Conservation (phyloP, 2,797 vertebrate genomes). For the Lacerta bilineata region DNA sequence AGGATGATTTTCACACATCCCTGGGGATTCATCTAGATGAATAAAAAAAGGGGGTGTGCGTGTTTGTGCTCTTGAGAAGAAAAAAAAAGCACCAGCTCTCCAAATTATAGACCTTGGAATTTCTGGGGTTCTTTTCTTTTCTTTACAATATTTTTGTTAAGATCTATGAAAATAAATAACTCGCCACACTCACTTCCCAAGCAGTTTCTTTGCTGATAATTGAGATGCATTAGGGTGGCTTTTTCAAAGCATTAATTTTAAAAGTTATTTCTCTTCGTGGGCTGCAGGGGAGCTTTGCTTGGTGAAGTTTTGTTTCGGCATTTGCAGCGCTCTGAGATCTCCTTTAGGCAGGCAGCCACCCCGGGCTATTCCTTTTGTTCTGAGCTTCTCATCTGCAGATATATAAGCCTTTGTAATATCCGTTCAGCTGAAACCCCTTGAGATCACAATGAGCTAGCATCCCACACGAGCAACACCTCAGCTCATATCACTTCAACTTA, state of each 20-base stretch:
- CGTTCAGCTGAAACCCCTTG: not conserved
- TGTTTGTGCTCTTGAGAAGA: not conserved
- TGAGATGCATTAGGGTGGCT: constrained; percentile 19
- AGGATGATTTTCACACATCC: not conserved
- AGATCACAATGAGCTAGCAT: not conserved
- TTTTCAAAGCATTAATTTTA: constrained; percentile 24
- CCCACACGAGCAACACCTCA: not conserved
- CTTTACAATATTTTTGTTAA: not conserved
- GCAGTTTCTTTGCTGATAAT: constrained; percentile 1
- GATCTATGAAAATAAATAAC: constrained; percentile 20
- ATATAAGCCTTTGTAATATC: not conserved
- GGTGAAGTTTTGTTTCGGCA: constrained; percentile 19
- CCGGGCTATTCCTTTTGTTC: not conserved
- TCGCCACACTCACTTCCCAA: not conserved
- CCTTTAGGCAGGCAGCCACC: not conserved
- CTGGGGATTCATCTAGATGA: not conserved
- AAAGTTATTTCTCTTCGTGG: constrained; percentile 24
- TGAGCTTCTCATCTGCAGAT: not conserved
- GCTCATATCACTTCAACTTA: not conserved
- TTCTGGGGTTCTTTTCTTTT: not conserved
- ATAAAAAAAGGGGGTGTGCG: not conserved
- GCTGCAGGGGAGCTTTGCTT: not conserved
- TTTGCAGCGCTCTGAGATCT: not conserved
- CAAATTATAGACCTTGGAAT: constrained; percentile 1
- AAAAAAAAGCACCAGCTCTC: not conserved